A percentile compares a stretch with the other conserved stretches of the same genome.
Evolutionary conservation across 2,888 invertebrate genomes (phyloP).

Genomic region (Melinopterus prodromus): DNA sequence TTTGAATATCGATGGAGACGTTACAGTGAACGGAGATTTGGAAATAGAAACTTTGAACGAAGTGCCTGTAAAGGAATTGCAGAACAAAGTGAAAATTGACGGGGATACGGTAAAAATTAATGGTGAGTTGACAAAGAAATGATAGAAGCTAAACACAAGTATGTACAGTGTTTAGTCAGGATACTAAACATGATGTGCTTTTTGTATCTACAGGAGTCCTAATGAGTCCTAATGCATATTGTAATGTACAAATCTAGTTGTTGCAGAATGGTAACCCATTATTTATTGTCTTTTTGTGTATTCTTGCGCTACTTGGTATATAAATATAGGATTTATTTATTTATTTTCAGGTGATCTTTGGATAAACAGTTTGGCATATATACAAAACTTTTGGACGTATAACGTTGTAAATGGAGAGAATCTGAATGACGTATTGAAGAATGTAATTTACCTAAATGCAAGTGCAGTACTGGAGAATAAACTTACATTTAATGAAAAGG

Average conservation of each 20-base stretch:
- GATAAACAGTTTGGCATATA: slow-evolving; percentile 50
- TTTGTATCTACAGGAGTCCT: too few relatives aligned
- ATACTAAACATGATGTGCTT: too few relatives aligned
- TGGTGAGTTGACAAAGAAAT: slow-evolving; percentile 44
- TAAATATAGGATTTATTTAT: too few relatives aligned
- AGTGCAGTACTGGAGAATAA: slow-evolving; percentile 45
- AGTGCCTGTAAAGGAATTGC: slow-evolving; percentile 47
- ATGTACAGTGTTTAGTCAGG: too few relatives aligned
- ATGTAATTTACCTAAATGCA: slow-evolving; percentile 49
- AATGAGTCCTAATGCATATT: too few relatives aligned
- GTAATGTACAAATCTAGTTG: too few relatives aligned
- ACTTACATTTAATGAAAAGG: slow-evolving; percentile 51
- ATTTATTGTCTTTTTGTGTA: too few relatives aligned
- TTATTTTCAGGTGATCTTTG: slow-evolving; percentile 51
- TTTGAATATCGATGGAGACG: slow-evolving; percentile 53
- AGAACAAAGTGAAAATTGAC: slow-evolving; percentile 28
- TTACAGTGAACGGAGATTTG: slow-evolving; percentile 52
- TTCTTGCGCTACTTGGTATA: too few relatives aligned
- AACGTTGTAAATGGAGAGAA: slow-evolving; percentile 49
- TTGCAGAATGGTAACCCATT: too few relatives aligned
- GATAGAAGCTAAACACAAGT: too few relatives aligned
- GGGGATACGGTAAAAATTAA: slow-evolving; percentile 47
- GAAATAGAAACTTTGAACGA: slow-evolving; percentile 55
- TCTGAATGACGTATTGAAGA: slow-evolving; percentile 47
- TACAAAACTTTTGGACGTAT: slow-evolving; percentile 49